Conservation (phyloP, 1,140 invertebrate genomes). For the Lasaia peninsularis region DNA sequence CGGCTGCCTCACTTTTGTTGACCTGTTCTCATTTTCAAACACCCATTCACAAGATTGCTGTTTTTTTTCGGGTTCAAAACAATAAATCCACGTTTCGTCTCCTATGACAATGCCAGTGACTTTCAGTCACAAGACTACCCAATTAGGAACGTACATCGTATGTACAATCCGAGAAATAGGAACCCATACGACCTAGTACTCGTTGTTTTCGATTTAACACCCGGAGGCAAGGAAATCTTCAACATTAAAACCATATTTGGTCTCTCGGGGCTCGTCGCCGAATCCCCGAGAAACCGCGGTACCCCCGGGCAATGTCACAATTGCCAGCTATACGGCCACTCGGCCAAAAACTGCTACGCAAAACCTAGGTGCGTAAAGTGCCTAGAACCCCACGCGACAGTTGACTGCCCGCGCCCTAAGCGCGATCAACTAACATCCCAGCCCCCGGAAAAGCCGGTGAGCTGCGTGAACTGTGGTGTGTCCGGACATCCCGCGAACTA, state of each 20-base stretch:
- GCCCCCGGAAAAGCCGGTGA: not conserved
- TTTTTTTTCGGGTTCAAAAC: no score
- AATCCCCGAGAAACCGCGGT: not conserved
- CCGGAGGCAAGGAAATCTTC: not conserved
- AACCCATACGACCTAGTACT: not conserved
- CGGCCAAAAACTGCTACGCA: conserved; percentile 22
- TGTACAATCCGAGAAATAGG: no score
- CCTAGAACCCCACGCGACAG: not conserved
- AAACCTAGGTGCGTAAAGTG: conserved; percentile 24
- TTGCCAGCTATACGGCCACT: conserved; percentile 38
- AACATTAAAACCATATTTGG: not conserved
- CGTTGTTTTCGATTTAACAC: not conserved
- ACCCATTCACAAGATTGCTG: no score
- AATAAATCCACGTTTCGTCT: no score
- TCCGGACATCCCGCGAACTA: no score
- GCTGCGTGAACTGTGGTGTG: not conserved
- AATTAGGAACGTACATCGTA: no score
- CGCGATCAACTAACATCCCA: not conserved
- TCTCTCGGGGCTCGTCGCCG: not conserved
- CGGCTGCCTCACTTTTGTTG: no score
- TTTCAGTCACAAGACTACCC: no score
- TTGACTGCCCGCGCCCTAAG: not conserved
- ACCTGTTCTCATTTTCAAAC: no score
- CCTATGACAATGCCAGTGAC: no score
- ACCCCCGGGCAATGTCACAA: conserved; percentile 30